Conservation (phyloP, 2,888 invertebrate genomes). For the Tiphia femorata region DNA sequence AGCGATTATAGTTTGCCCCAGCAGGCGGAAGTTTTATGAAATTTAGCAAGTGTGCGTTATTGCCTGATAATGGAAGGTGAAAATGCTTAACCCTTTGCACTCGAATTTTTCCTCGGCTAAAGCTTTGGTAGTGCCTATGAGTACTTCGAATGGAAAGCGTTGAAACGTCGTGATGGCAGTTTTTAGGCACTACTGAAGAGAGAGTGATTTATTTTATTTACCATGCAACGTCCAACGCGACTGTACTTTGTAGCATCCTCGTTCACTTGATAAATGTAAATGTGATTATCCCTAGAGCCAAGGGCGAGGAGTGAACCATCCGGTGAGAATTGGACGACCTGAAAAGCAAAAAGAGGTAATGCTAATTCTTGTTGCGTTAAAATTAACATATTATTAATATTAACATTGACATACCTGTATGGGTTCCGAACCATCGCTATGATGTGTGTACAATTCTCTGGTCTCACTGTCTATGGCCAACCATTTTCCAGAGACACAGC, state of each 20-base stretch:
- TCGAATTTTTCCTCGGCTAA: no score
- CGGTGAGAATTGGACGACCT: constrained; percentile 83
- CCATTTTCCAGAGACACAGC: constrained; percentile 85
- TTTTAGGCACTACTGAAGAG: no score
- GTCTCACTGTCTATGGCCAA: constrained; percentile 85
- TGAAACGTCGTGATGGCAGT: no score
- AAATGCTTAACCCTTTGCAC: no score
- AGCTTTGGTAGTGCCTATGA: no score
- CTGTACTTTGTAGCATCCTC: constrained; percentile 83
- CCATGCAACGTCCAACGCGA: constrained; percentile 87
- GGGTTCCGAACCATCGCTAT: constrained; percentile 77
- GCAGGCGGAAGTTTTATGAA: no score
- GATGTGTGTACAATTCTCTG: constrained; percentile 78
- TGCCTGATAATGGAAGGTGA: no score
- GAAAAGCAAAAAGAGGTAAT: constrained; percentile 68
- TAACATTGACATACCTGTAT: constrained; percentile 66
- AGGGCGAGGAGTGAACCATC: constrained; percentile 86
- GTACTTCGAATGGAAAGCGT: no score
- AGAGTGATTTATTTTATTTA: no score
- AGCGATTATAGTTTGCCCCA: no score
- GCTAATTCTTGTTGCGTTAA: neutral
- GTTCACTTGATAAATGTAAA: constrained; percentile 89
- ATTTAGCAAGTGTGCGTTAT: no score
- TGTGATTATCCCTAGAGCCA: constrained; percentile 90
- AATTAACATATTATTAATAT: neutral